A percentile compares a stretch with the other conserved stretches of the same genome.
Evolutionary conservation across 1,140 invertebrate species (phyloP).

Genomic region (Artemia franciscana): DNA sequence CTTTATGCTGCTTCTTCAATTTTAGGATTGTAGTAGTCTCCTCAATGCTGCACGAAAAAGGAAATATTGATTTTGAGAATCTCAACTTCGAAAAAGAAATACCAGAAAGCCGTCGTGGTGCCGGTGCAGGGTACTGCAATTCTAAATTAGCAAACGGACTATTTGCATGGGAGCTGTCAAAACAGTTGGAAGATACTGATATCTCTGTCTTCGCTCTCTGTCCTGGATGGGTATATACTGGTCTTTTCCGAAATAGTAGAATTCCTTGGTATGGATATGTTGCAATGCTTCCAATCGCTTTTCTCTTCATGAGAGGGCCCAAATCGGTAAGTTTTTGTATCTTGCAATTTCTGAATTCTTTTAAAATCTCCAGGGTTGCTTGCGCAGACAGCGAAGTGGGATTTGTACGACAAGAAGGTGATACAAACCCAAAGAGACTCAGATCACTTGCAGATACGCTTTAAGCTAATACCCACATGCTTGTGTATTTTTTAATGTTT

Average conservation of each 20-base stretch:
- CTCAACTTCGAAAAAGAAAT: slow-evolving; percentile 32
- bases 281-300: slow-evolving; percentile 36
- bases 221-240: slow-evolving; percentile 62
- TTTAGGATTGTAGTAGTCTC: slow-evolving; percentile 30
- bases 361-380: too few species aligned
- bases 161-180: slow-evolving; percentile 36
- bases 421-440: too few species aligned
- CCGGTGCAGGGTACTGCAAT: slow-evolving; percentile 39
- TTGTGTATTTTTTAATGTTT: too few species aligned
- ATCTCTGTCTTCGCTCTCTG: slow-evolving; percentile 49
- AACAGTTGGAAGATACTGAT: slow-evolving; percentile 24
- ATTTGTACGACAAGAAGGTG: too few species aligned
- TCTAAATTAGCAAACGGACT: slow-evolving; percentile 54
- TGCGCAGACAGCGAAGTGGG: too few species aligned
- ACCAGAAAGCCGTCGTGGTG: slow-evolving; percentile 18
- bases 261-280: slow-evolving; percentile 44
- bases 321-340: slow-evolving; percentile 36
- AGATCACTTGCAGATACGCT: too few species aligned
- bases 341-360: too few species aligned
- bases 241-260: slow-evolving; percentile 38
- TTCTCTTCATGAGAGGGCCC: slow-evolving; percentile 41
- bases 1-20: slow-evolving; percentile 10
- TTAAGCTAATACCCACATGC: too few species aligned
- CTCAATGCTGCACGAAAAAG: slow-evolving; percentile 30
- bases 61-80: slow-evolving; percentile 43